A percentile compares a stretch with the other conserved stretches of the same genome.
phyloP scores from a whole-genome alignment of 1,140 invertebrate genomes.

The Tetranychus cinnabarinus region DNA sequence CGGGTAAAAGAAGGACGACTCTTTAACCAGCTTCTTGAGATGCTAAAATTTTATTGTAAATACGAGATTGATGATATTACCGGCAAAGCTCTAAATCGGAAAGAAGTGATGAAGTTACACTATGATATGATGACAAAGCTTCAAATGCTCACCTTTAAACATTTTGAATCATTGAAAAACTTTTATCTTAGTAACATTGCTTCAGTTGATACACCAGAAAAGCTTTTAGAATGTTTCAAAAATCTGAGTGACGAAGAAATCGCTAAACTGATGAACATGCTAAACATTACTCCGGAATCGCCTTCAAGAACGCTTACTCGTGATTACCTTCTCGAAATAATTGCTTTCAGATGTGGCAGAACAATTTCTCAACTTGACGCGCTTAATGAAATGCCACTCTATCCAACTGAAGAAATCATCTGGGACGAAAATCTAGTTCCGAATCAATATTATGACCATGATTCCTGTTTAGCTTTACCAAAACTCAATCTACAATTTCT shows the following conservation, averaged over 20 bases:
- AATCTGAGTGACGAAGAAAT: constrained; percentile 50
- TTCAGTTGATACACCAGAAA: constrained; percentile 64
- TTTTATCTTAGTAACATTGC: constrained; percentile 85
- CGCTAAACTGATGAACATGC: constrained; percentile 40
- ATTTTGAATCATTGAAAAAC: constrained; percentile 58
- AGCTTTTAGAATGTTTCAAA: constrained; percentile 62
- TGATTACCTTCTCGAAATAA: constrained; percentile 55
- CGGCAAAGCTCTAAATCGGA: constrained; percentile 75
- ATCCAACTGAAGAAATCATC: constrained; percentile 91
- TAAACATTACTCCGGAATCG: constrained; percentile 1
- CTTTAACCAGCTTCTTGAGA: constrained; percentile 72
- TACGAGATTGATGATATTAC: constrained; percentile 96
- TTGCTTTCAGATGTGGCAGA: constrained; percentile 65
- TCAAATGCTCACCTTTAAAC: constrained; percentile 74
- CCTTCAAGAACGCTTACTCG: constrained; percentile 25
- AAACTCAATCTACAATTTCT: constrained; percentile 97
- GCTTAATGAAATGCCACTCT: constrained; percentile 91
- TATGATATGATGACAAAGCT: constrained; percentile 70
- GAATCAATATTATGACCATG: constrained; percentile 84
- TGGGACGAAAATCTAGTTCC: constrained; percentile 99
- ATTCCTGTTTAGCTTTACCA: constrained; percentile 79
- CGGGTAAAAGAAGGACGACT: constrained; percentile 58
- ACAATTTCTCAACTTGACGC: constrained; percentile 75
- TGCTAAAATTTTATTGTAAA: constrained; percentile 82
- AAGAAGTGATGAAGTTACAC: constrained; percentile 77